phyloP scores from a whole-genome alignment of 2,797 vertebrate species.

The Apogon talboti region DNA sequence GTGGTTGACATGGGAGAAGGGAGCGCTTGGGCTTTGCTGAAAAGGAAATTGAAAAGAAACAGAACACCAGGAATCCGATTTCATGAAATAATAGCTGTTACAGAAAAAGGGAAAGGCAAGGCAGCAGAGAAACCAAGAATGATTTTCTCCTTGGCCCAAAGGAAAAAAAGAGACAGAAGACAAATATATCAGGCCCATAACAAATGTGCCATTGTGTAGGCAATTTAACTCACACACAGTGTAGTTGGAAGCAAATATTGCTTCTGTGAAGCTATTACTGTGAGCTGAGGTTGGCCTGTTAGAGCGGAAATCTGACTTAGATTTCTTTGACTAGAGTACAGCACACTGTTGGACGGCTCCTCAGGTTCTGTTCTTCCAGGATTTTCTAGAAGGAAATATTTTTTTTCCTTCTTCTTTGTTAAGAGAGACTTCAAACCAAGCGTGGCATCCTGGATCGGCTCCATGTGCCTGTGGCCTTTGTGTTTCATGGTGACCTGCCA shows the following conservation, averaged over 20 bases:
- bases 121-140: slow-evolving; percentile 85
- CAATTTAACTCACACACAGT: slow-evolving; percentile 51
- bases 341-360: slow-evolving; percentile 32
- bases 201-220: slow-evolving; percentile 84
- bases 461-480: slow-evolving; percentile 65
- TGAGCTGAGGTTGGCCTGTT: slow-evolving; percentile 47
- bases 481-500: slow-evolving; percentile 70
- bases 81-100: slow-evolving; percentile 91
- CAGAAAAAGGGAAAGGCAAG: slow-evolving; percentile 83
- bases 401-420: slow-evolving; percentile 45
- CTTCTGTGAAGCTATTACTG: slow-evolving; percentile 59
- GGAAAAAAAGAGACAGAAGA: slow-evolving; percentile 76
- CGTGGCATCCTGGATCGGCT: slow-evolving; percentile 59
- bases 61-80: slow-evolving; percentile 89
- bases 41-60: slow-evolving; percentile 92
- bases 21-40: slow-evolving; percentile 79
- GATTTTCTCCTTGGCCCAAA: slow-evolving; percentile 77
- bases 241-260: slow-evolving; percentile 66
- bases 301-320: slow-evolving; percentile 45
- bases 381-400: slow-evolving; percentile 47
- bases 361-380: slow-evolving; percentile 38
- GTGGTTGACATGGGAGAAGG: slow-evolving; percentile 53
- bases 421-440: slow-evolving; percentile 59
- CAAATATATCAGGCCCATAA: slow-evolving; percentile 86
- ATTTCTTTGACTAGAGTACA: slow-evolving; percentile 51